Conservation (phyloP, 2,797 vertebrate species). For the Percopsis omiscomaycus region DNA sequence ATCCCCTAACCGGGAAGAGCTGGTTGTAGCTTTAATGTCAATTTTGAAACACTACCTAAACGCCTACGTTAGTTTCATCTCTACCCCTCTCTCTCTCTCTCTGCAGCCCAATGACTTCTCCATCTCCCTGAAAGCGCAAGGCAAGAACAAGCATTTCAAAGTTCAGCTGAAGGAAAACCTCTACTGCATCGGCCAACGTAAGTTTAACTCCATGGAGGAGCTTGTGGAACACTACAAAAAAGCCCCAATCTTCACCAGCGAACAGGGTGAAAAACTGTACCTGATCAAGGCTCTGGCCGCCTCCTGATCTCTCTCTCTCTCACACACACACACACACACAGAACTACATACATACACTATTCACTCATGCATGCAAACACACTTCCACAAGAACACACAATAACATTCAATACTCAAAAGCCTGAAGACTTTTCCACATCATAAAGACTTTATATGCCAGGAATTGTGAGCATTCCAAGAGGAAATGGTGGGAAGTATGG, state of each 20-base stretch:
- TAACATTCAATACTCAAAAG: slow-evolving; percentile 64
- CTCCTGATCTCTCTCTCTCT: slow-evolving; percentile 74
- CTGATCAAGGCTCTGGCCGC: slow-evolving; percentile 88
- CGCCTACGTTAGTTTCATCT: background rate
- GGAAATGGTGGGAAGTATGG: slow-evolving; percentile 49
- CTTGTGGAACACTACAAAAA: slow-evolving; percentile 97
- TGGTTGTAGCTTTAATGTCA: background rate
- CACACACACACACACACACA: slow-evolving; percentile 29
- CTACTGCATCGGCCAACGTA: slow-evolving; percentile 93
- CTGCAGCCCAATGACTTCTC: slow-evolving; percentile 90
- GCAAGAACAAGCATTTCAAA: slow-evolving; percentile 97
- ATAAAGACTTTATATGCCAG: slow-evolving; percentile 65
- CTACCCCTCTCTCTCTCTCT: slow-evolving; percentile 15
- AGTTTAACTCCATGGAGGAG: slow-evolving; percentile 93
- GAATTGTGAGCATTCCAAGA: slow-evolving; percentile 77
- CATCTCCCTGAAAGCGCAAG: slow-evolving; percentile 90
- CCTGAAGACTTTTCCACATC: slow-evolving; percentile 68
- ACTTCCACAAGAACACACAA: slow-evolving; percentile 59
- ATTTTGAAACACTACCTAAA: background rate
- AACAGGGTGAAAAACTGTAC: slow-evolving; percentile 94
- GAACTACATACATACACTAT: slow-evolving; percentile 10
- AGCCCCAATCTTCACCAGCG: slow-evolving; percentile 92
- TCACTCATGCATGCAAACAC: slow-evolving; percentile 13
- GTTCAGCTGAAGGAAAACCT: slow-evolving; percentile 89
- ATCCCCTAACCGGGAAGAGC: too few species aligned